phyloP scores from a whole-genome alignment of 2,888 invertebrate species.

The Calephelis perditalis region DNA sequence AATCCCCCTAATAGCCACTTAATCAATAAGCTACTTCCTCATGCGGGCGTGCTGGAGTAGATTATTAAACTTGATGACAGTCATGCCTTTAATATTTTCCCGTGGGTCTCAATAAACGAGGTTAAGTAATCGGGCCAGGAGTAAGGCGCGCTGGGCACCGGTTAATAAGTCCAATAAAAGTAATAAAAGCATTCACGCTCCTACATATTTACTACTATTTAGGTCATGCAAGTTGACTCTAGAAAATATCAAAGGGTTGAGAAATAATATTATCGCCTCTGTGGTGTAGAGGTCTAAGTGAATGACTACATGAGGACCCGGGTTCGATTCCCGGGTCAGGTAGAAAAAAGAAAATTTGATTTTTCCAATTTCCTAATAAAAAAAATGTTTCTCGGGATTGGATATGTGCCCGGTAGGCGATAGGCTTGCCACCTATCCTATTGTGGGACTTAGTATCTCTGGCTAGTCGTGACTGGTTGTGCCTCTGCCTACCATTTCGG shows the following conservation, averaged over 20 bases:
- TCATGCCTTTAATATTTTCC: constrained; percentile 62
- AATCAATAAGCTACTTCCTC: constrained; percentile 70
- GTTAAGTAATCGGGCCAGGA: constrained; percentile 66
- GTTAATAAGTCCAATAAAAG: constrained; percentile 63
- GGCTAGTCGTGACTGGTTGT: no score
- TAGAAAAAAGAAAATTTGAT: no score
- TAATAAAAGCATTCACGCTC: constrained; percentile 41
- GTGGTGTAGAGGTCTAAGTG: no score
- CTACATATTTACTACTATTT: constrained; percentile 25
- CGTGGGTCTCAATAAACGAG: constrained; percentile 61
- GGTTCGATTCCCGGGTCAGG: no score
- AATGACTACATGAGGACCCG: no score
- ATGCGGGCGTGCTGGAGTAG: constrained; percentile 65
- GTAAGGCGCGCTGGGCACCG: constrained; percentile 39
- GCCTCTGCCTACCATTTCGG: no score
- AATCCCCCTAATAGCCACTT: constrained; percentile 51
- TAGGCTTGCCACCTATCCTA: no score
- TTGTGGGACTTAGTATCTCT: no score
- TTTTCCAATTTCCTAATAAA: no score
- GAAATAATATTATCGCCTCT: neutral
- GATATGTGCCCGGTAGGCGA: no score
- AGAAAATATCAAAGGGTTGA: constrained; percentile 10
- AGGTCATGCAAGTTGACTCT: constrained; percentile 20
- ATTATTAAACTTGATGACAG: constrained; percentile 67
- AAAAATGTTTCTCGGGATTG: no score